Evolutionary conservation across 1,140 invertebrate species (phyloP), one percentile per base, ranked within the genome.

Genomic region (Drosophila parabipectinata): DNA sequence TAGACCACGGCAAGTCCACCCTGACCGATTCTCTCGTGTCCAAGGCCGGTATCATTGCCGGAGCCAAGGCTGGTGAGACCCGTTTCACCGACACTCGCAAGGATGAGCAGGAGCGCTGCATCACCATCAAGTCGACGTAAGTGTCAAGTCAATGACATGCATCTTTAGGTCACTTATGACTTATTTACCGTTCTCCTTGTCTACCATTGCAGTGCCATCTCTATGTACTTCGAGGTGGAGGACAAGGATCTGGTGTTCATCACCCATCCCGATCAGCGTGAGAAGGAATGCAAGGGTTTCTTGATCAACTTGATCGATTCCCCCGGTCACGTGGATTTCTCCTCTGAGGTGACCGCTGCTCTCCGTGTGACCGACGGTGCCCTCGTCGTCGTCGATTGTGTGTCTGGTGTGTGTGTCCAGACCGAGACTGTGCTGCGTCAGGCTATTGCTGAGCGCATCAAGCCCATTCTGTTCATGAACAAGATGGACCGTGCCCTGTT

Each of bases 81-180:
- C 95, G 99, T 72, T 99, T 99, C 92, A 99, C 99, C 28, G 99
- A 99, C 93, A 99, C 99, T 14, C 95, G 99, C 75, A 99, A 99
- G 93, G 99, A 99, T 94, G 98, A 99, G 93, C 98, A 99, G 92
- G 98, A 99, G 93, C 95, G 98, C 93, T 99, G 99, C 92, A 99
- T 99, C 93, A 99, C 99, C 92, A 99, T 99, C 93, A 99, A 99
- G 94, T 99, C 99, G 53, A 99, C 99, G 97, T 98, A 94, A 96
- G 97, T 95, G 4, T 12, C 2, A 18, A 18, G 18, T 18, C 18
- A 18, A 18, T 6, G 8, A 7, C 4, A 30, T 8, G 4, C 28
- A 30, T 30, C 5, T 30, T 34, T 34, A 3, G 32, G 32, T 34
- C 28, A 15, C 5, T 41, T 12, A n/a, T n/a, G 7, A 44, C 15